Base-by-base conservation (phyloP, 2,797 vertebrate genomes). In the Chelon labrosus region DNA sequence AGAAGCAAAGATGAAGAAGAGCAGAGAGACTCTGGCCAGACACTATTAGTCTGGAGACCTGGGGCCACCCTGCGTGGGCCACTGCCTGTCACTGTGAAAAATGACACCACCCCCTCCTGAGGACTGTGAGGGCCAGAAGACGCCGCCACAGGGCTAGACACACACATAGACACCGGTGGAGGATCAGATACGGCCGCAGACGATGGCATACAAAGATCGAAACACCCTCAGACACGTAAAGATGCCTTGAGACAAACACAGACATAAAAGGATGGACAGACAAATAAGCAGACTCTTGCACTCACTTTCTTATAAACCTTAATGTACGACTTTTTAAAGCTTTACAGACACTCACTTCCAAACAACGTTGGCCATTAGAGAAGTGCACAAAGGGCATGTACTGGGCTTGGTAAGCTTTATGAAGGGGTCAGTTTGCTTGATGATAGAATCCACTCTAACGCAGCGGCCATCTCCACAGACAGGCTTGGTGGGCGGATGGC, bases 61-160 rank as follows among this genome's bases (percentile, higher is more conserved):
- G 70, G 70, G 89, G 89, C 91, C 86, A 85, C 85, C 91, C 74
- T 87, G 90, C 83, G 87, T 91, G 85, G 92, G 90, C 85, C 55
- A 75, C 84, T 82, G 84, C 84, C 90, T 94, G 94, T 94, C 92
- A 91, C 70, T 68, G 89, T 94, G 94, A 95, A 91, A 95, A 94
- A 95, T 94, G 92, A 93, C 87, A 86, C 70, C 75, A n/a, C 79
- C 83, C 74, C 85, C 89, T 90, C 78, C 73, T 17, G 79, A 89
- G 91, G 88, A 88, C 80, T 57, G 85, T n/a, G 73, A 91, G 83
- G 91, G 87, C 90, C 87, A 85, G 81, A 85, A 89, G 85, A 91
- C 54, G 77, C 66, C 56, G 79, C 88, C 87, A 82, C 63, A 12
- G 82, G 86, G 75, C 66, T 9, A 38, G 49, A 70, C 67, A 57